A percentile compares a stretch with the other conserved stretches of the same genome.
Evolutionary conservation across 2,113 vertebrate species (phyloP).

Genomic region (Macaca nemestrina): DNA sequence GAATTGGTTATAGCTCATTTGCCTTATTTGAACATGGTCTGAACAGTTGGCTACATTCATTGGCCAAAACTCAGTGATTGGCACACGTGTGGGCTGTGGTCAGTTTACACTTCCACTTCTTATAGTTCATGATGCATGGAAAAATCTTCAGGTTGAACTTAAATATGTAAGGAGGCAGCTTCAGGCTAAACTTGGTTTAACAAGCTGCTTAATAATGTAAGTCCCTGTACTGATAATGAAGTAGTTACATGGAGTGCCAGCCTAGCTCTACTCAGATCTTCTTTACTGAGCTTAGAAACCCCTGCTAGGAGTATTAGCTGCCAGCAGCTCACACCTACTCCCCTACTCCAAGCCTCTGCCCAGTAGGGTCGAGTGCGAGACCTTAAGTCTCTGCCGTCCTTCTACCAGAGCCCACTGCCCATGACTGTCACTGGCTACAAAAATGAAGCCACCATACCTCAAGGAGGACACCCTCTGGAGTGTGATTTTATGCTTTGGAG

Average conservation of each 20-base stretch:
- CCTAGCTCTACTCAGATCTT: background rate
- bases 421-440: background rate
- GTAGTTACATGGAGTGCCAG: background rate
- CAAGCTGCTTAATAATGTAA: background rate
- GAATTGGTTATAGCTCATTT: too few species aligned
- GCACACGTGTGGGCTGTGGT: too few species aligned
- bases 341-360: background rate
- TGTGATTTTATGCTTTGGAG: background rate
- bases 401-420: background rate
- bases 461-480: background rate
- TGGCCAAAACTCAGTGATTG: too few species aligned
- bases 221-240: background rate
- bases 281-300: background rate
- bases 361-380: background rate
- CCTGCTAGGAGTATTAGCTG: background rate
- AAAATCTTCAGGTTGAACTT: too few species aligned
- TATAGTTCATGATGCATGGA: too few species aligned
- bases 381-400: background rate
- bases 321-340: background rate
- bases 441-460: background rate
- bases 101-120: too few species aligned
- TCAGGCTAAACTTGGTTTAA: too few species aligned
- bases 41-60: too few species aligned
- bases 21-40: too few species aligned
- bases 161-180: too few species aligned